Evolutionary conservation across 2,888 invertebrate species (phyloP), one percentile per base, ranked within the genome.

Genomic region (Aethes cnicana): DNA sequence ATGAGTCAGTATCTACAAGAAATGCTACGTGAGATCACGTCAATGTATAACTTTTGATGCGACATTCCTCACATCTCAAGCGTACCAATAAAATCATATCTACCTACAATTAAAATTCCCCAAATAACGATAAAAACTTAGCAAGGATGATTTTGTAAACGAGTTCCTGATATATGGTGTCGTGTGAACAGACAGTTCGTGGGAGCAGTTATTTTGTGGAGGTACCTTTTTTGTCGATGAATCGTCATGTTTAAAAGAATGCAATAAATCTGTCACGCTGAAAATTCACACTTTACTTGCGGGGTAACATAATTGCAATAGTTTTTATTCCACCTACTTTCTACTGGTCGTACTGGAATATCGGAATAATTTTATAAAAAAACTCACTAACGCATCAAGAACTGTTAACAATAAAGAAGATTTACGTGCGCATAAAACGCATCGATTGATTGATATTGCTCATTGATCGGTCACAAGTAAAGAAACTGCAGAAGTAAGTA

Each of bases 101-200:
- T 39, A 20, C 44, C 26, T 32, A 39, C 52, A 52, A 52, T 52
- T 52, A 52, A 52, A 52, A 52, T 52, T 33, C 44, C 17, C 18
- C 26, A 25, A 25, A 32, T 7, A 18, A 3, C 9, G 18, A 39
- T 36, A 52, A 52, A 52, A 44, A 46, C 26, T 8, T 12, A 21
- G 36, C 36, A 43, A 30, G 23, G 4, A 20, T 12, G 20, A 32
- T 44, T 52, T 39, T 20, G 32, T 26, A 25, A 52, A 39, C 52
- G 32, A 33, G 46, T 46, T 50, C 25, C 11, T 30, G 18, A 20
- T 21, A 25, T 12, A 20, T 4, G 18, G 33, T 14, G 11, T 11
- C 11, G 28, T 28, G 11, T 1, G 35, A 2, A 6, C 18, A 11
- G 18, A n/a, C n/a, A 5, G 8, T 7, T n/a, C 6, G 12, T 52